Evolutionary conservation across 2,797 vertebrate species (phyloP).

Genomic region (Harpagifer antarcticus): DNA sequence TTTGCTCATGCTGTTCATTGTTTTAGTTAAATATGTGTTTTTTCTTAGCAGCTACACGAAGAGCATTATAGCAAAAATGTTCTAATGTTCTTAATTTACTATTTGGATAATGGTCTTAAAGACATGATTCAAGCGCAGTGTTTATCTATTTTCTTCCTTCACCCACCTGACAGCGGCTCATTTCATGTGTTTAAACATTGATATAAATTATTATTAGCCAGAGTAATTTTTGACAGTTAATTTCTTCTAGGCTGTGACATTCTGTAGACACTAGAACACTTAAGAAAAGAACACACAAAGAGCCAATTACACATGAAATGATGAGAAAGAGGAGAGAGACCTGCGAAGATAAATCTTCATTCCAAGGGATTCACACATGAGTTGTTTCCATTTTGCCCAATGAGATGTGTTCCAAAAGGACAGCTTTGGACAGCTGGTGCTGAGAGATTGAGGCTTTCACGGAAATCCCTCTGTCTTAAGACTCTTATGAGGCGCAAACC

Average conservation of each 20-base stretch:
- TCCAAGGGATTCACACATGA: conserved; percentile 57
- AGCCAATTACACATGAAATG: conserved; percentile 47
- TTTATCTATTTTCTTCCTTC: neutral
- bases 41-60: neutral
- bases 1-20: neutral
- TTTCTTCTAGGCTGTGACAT: conserved; percentile 1
- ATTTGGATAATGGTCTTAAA: neutral
- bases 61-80: neutral
- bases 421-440: conserved; percentile 61
- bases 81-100: neutral
- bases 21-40: conserved; percentile 2
- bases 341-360: conserved; percentile 44
- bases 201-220: neutral
- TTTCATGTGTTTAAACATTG: too few species aligned
- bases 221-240: neutral
- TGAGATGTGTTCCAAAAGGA: conserved; percentile 52
- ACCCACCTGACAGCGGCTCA: too few species aligned
- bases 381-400: conserved; percentile 45
- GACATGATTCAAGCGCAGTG: neutral
- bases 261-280: neutral
- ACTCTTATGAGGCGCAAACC: conserved; percentile 52
- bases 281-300: conserved; percentile 24
- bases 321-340: conserved; percentile 28
- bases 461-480: conserved; percentile 60
- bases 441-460: conserved; percentile 57